These are phyloP conservation scores for Cinclus mexicanus DNA, from an alignment of 2,113 vertebrate genomes.

Conservation along the genomic window DNA sequence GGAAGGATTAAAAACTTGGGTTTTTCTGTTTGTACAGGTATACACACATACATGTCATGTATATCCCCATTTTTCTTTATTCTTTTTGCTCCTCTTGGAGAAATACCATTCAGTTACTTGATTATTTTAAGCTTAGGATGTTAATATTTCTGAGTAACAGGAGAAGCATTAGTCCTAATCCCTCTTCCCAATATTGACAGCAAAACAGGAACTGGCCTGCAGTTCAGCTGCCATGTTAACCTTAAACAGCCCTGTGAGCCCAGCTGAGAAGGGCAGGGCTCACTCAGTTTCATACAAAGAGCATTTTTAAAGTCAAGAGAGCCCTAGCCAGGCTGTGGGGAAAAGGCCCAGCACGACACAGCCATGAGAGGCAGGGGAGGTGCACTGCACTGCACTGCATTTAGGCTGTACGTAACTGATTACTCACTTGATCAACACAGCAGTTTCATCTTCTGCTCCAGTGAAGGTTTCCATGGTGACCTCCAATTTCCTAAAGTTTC, in stretches of 20 bases:
- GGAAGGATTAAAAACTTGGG: not conserved
- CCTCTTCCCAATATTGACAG: not conserved
- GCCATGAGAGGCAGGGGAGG: not conserved
- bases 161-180: not conserved
- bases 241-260: not conserved
- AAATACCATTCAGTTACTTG: not conserved
- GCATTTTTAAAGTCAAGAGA: not conserved
- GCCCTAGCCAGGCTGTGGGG: not conserved
- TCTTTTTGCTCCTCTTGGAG: not conserved
- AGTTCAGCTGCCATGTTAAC: not conserved
- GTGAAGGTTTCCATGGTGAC: not conserved
- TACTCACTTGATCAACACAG: not conserved
- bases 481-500: not conserved
- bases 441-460: not conserved
- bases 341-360: not conserved
- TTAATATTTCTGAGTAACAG: not conserved
- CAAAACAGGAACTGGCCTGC: not conserved
- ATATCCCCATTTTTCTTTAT: not conserved
- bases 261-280: not conserved
- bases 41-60: fast-evolving
- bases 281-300: not conserved
- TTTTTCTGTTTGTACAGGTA: not conserved
- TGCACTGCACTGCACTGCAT: no score
- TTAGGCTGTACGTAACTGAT: not conserved
- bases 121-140: not conserved